Conservation (phyloP, 2,797 vertebrate species). For the Ctenosaura bakeri region DNA sequence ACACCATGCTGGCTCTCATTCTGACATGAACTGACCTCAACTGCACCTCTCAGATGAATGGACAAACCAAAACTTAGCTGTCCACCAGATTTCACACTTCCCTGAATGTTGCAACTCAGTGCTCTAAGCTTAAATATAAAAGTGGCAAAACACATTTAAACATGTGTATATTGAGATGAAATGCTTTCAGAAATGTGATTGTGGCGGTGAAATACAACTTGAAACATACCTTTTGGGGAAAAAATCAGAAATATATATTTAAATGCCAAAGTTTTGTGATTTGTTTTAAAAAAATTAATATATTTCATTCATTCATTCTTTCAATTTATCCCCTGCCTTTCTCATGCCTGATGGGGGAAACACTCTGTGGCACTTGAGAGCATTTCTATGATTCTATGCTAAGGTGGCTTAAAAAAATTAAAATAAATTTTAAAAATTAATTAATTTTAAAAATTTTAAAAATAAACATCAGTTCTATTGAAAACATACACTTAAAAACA, state of each 20-base stretch:
- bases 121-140: too few species aligned
- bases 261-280: neutral
- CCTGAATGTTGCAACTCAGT: too few species aligned
- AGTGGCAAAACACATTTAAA: neutral
- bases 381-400: too few species aligned
- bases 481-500: too few species aligned
- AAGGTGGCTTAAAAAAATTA: too few species aligned
- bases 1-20: neutral
- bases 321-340: neutral
- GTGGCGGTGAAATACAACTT: neutral
- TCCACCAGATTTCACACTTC: too few species aligned
- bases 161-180: neutral
- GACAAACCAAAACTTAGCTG: too few species aligned
- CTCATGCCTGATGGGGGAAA: too few species aligned
- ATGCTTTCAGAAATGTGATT: neutral
- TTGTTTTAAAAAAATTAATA: neutral
- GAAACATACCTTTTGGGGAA: neutral
- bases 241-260: neutral
- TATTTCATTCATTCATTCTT: neutral
- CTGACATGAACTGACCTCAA: neutral
- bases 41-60: neutral
- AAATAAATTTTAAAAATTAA: too few species aligned
- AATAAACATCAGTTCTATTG: too few species aligned
- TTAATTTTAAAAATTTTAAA: too few species aligned
- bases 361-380: too few species aligned